These are phyloP conservation scores for Oscheius sp. DNA, from an alignment of 2,888 invertebrate species.

Conservation along the genomic window DNA sequence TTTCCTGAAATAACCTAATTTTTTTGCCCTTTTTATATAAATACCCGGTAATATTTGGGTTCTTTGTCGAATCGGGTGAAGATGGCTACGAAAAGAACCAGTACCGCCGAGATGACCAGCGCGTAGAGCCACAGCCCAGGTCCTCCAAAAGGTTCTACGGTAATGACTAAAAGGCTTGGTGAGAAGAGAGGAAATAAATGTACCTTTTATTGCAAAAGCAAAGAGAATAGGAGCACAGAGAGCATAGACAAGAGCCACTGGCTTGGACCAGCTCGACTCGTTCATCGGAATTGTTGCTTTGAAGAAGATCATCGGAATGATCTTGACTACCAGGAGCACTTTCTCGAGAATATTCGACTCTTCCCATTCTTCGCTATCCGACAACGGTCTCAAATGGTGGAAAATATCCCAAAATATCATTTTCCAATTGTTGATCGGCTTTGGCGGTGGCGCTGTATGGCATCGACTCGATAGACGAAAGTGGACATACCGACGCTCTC, in stretches of 20 bases:
- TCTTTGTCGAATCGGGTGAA: conserved; percentile 56
- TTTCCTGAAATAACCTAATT: conserved; percentile 44
- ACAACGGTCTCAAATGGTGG: conserved; percentile 23
- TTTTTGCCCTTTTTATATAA: background rate
- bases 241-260: conserved; percentile 78
- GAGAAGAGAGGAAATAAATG: conserved; percentile 10
- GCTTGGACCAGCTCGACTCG: conserved; percentile 77
- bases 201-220: conserved; percentile 61
- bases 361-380: conserved; percentile 30
- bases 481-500: conserved; percentile 39
- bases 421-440: conserved; percentile 24
- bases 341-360: conserved; percentile 32
- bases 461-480: background rate
- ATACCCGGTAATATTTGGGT: conserved; percentile 61
- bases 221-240: conserved; percentile 75
- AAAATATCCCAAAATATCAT: conserved; percentile 31
- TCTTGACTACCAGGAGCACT: conserved; percentile 33
- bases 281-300: conserved; percentile 78
- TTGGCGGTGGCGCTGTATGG: conserved; percentile 22
- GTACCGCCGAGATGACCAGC: conserved; percentile 52
- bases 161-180: background rate
- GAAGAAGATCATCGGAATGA: conserved; percentile 77
- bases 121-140: conserved; percentile 56
- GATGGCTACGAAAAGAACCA: conserved; percentile 49
- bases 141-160: conserved; percentile 19